Conservation (phyloP, 2,113 vertebrate genomes). For the Oxyruncus cristatus region DNA sequence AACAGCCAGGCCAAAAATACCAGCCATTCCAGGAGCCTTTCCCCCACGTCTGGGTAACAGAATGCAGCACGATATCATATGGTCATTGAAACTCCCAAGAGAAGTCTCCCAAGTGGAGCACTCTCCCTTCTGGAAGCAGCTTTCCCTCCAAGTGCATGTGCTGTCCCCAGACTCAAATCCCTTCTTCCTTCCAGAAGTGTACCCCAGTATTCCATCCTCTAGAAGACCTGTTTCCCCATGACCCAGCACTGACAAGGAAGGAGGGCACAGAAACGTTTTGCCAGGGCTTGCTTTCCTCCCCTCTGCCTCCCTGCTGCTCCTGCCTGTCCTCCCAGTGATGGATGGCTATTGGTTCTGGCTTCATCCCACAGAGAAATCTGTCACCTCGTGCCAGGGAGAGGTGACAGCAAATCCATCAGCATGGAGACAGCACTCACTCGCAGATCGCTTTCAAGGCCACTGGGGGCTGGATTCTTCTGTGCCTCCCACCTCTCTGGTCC, state of each 20-base stretch:
- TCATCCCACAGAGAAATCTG: constrained; percentile 50
- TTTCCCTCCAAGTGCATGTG: neutral
- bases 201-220: neutral
- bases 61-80: neutral
- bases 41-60: neutral
- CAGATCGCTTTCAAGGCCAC: constrained; percentile 60
- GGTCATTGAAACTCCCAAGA: neutral
- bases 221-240: neutral
- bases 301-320: neutral
- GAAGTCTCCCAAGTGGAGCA: neutral
- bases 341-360: constrained; percentile 71
- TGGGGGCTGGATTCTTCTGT: constrained; percentile 20
- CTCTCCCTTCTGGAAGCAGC: neutral
- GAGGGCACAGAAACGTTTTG: neutral
- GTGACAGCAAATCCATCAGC: constrained; percentile 74
- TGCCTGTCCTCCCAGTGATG: constrained; percentile 33
- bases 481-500: neutral
- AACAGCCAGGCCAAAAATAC: neutral
- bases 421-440: constrained; percentile 45
- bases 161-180: neutral
- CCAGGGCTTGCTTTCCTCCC: neutral
- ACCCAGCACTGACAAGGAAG: neutral
- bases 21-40: neutral
- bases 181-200: neutral
- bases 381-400: constrained; percentile 59